phyloP scores from a whole-genome alignment of 2,113 vertebrate genomes.

The Passer montanus region DNA sequence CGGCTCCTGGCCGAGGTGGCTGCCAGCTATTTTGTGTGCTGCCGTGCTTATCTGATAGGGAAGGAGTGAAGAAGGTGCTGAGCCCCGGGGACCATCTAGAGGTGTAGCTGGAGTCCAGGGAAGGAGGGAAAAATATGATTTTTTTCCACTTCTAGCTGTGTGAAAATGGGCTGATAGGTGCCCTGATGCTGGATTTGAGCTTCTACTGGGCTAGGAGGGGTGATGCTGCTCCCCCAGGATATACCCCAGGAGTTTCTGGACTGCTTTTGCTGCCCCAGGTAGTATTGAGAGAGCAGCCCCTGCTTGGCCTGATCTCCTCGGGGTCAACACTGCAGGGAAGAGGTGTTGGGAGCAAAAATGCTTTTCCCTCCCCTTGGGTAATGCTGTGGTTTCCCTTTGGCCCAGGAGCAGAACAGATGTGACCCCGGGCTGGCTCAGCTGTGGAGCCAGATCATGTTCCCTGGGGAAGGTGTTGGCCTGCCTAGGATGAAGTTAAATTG shows the following conservation, averaged over 20 bases:
- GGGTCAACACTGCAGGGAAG: not conserved
- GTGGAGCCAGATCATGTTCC: not conserved
- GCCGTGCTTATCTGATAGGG: slow-evolving; percentile 19
- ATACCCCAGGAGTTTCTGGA: not conserved
- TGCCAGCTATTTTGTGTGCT: slow-evolving; percentile 33
- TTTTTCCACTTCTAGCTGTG: not conserved
- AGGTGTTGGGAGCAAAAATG: not conserved
- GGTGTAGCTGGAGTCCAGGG: not conserved
- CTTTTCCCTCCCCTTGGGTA: not conserved
- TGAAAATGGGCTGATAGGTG: not conserved
- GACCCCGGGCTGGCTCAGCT: not conserved
- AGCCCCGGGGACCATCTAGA: not conserved
- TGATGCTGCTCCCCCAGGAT: not conserved
- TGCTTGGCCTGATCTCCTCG: not conserved
- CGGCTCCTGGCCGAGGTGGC: not conserved
- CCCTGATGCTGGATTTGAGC: not conserved
- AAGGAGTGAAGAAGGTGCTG: not conserved
- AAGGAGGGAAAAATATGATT: rapidly evolving
- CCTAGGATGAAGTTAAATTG: not conserved
- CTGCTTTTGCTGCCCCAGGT: not conserved
- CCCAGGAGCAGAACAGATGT: not conserved
- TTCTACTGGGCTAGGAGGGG: not conserved
- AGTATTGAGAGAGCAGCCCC: not conserved
- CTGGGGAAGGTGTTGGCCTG: not conserved
- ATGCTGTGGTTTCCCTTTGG: not conserved